Evolutionary conservation across 2,113 vertebrate genomes (phyloP), one percentile per base, ranked within the genome.

Genomic region (Hyaena hyaena): DNA sequence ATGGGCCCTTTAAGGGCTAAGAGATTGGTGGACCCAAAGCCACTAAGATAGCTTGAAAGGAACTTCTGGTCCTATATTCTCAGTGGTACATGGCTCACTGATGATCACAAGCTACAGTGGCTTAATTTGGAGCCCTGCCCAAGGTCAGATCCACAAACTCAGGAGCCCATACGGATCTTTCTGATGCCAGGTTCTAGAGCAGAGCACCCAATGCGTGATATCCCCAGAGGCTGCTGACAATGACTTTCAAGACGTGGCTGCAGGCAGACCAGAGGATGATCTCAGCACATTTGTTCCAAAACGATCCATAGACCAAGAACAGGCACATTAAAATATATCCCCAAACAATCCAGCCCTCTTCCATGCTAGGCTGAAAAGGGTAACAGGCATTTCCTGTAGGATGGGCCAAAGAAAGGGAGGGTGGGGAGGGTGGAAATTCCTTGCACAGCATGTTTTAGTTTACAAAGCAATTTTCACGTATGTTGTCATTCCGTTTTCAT

Each of bases 261-360:
- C 39, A 80, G 23, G 8, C 23, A 76, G 33, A 31, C 55, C 81
- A 84, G 68, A 89, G 33, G 76, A 63, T 43, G 23, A n/a, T 28
- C 85, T 91, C 43, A 76, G 74, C 65, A 45, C 48, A 76, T 80
- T 21, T 95, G 24, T 53, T 79, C 63, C 87, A 58, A 95, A 91
- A 12, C 17, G 14, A 77, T n/a, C 7, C n/a, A 43, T 1, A 84
- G 39, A 93, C 65, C 65, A 81, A 79, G 82, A 71, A 48, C 28
- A 88, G 23, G 73, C 83, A 48, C 23, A 33, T 88, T 91, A 8
- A 82, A 93, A 35, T 61, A 82, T 28, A 45, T 74, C 39, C 8
- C 33, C 69, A 65, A 58, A 19, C 58, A 82, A 45, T 28, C 48
- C 50, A 88, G 43, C 3, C 19, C 4, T 65, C 16, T n/a, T 90